phyloP scores from a whole-genome alignment of 2,888 invertebrate species.

The Lepidocyrtoides sp. region DNA sequence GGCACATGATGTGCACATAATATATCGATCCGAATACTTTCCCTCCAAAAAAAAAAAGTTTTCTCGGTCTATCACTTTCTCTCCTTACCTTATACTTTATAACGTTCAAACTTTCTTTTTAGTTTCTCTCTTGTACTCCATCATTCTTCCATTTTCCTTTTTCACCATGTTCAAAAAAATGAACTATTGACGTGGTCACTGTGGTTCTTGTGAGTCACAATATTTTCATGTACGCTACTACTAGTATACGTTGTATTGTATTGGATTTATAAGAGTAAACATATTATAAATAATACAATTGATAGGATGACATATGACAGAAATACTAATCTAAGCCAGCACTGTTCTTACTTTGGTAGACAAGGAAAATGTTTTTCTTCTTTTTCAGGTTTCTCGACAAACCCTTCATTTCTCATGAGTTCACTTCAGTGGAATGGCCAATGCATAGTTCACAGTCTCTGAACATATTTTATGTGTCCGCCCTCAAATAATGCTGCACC shows the following conservation, averaged over 20 bases:
- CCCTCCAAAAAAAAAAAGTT: conserved; percentile 10
- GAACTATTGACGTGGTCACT: neutral
- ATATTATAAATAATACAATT: neutral
- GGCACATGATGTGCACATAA: neutral
- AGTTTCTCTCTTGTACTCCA: conserved; percentile 5
- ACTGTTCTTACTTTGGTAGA: neutral
- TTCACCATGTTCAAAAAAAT: neutral
- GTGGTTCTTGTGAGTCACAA: too few relatives aligned
- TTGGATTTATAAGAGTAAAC: neutral
- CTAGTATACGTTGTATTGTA: neutral
- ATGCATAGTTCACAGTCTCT: too few relatives aligned
- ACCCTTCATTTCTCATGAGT: too few relatives aligned
- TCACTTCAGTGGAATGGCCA: neutral
- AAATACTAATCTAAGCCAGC: neutral
- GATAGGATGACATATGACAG: neutral
- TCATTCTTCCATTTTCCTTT: neutral
- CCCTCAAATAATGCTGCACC: too few relatives aligned
- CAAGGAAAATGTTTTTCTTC: too few relatives aligned
- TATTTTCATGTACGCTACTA: too few relatives aligned
- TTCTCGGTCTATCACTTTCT: conserved; percentile 10
- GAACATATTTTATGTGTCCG: too few relatives aligned
- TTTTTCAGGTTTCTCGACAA: too few relatives aligned
- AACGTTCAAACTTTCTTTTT: neutral
- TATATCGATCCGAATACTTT: conserved; percentile 50
- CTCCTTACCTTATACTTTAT: neutral